Conservation (phyloP, 2,888 invertebrate species). For the Temnothorax ravouxi region DNA sequence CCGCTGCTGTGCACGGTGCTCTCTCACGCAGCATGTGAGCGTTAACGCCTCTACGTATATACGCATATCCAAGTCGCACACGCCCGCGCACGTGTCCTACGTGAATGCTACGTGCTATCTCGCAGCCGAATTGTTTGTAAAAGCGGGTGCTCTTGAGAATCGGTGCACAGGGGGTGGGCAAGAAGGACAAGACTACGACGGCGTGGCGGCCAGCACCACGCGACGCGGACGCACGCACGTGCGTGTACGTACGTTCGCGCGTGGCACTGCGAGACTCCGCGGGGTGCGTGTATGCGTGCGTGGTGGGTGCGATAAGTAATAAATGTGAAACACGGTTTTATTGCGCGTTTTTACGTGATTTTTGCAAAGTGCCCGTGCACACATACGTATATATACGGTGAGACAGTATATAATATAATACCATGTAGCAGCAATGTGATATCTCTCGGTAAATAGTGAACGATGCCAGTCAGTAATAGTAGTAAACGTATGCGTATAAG, state of each 20-base stretch:
- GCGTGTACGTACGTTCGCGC: conserved; percentile 37
- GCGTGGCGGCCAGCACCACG: conserved; percentile 28
- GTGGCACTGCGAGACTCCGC: conserved; percentile 59
- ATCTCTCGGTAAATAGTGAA: conserved; percentile 47
- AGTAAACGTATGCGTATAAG: conserved; percentile 60
- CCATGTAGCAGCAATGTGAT: conserved; percentile 33
- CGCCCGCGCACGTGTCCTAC: conserved; percentile 61
- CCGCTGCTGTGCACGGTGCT: conserved; percentile 63
- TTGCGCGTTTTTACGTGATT: conserved; percentile 59
- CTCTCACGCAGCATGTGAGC: conserved; percentile 54
- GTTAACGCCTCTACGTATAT: conserved; percentile 38
- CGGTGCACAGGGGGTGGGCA: conserved; percentile 41
- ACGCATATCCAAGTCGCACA: conserved; percentile 58
- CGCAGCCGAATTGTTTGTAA: conserved; percentile 59
- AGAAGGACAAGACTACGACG: conserved; percentile 19
- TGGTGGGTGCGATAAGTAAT: conserved; percentile 78
- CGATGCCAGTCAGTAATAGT: conserved; percentile 56
- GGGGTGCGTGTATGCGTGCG: conserved; percentile 77
- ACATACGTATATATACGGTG: conserved; percentile 29
- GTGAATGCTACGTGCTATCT: conserved; percentile 54
- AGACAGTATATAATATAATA: conserved; percentile 39
- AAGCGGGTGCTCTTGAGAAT: conserved; percentile 64
- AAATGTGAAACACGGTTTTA: conserved; percentile 71
- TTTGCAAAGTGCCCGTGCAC: conserved; percentile 71
- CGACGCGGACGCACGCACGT: conserved; percentile 46